Evolutionary conservation across 2,888 invertebrate genomes (phyloP).

Genomic region (Lasioglossum figueresi): DNA sequence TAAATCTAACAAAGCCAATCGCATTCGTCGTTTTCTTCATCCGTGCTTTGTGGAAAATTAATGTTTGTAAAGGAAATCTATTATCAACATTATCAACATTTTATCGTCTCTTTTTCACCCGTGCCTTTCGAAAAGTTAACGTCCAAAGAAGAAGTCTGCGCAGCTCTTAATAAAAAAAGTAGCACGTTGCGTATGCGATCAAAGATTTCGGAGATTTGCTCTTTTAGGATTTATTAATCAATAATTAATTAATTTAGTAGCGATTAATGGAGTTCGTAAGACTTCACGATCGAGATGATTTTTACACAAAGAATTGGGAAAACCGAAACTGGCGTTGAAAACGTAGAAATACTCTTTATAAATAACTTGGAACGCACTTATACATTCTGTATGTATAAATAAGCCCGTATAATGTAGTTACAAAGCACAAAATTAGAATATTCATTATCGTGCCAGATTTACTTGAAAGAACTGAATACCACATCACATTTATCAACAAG

Average conservation of each 20-base stretch:
- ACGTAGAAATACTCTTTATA: constrained; percentile 45
- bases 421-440: constrained; percentile 36
- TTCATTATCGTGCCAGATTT: constrained; percentile 11
- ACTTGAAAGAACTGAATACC: background rate
- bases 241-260: background rate
- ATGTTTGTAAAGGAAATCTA: no score
- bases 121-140: background rate
- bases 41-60: no score
- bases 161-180: background rate
- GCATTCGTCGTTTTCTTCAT: no score
- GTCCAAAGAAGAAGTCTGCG: background rate
- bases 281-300: background rate
- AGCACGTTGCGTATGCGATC: background rate
- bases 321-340: constrained; percentile 27
- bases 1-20: no score
- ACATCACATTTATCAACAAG: background rate
- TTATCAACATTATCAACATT: no score
- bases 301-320: background rate
- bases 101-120: background rate
- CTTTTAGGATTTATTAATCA: background rate
- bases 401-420: constrained; percentile 25
- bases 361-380: constrained; percentile 49
- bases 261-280: background rate
- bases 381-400: constrained; percentile 36
- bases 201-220: background rate